Evolutionary conservation across 2,113 vertebrate species (phyloP).

Genomic region (Siphamia tubifer): DNA sequence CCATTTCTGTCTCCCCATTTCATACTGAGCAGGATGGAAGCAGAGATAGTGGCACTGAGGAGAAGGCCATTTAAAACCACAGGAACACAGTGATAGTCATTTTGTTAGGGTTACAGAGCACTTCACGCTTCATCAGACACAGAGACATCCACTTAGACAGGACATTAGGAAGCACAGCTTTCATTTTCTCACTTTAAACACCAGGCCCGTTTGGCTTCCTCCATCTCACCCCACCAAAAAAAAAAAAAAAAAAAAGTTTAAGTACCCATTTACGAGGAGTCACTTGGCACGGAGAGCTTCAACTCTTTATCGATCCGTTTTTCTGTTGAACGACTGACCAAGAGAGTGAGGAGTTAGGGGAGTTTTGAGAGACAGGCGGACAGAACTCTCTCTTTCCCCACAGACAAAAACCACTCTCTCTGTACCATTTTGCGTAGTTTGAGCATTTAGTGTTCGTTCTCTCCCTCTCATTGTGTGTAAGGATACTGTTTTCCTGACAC

Average conservation of each 20-base stretch:
- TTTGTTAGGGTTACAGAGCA: slow-evolving; percentile 77
- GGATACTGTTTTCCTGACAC: slow-evolving; percentile 81
- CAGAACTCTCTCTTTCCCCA: slow-evolving; percentile 45
- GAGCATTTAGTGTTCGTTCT: slow-evolving; percentile 73
- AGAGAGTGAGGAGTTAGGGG: slow-evolving; percentile 71
- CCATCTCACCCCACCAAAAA: slow-evolving; percentile 47
- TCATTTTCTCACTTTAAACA: slow-evolving; percentile 72
- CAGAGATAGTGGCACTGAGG: slow-evolving; percentile 52
- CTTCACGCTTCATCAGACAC: slow-evolving; percentile 76
- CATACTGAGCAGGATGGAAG: slow-evolving; percentile 50
- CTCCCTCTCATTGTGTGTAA: slow-evolving; percentile 77
- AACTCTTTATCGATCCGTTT: slow-evolving; percentile 82
- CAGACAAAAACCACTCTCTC: slow-evolving; percentile 58
- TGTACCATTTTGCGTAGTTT: slow-evolving; percentile 70
- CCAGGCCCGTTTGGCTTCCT: slow-evolving; percentile 56
- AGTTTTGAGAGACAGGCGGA: slow-evolving; percentile 63
- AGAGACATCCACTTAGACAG: slow-evolving; percentile 76
- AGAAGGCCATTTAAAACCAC: slow-evolving; percentile 65
- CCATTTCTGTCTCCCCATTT: slow-evolving; percentile 47
- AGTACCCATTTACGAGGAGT: slow-evolving; percentile 78
- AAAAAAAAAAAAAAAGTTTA: slow-evolving; percentile 62
- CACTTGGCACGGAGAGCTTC: slow-evolving; percentile 80
- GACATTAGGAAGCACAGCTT: slow-evolving; percentile 76
- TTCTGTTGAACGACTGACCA: slow-evolving; percentile 78
- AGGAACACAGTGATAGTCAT: slow-evolving; percentile 72